A percentile compares a stretch with the other conserved stretches of the same genome.
Conservation (phyloP, 2,888 invertebrate genomes). For the Plusia festucae region DNA sequence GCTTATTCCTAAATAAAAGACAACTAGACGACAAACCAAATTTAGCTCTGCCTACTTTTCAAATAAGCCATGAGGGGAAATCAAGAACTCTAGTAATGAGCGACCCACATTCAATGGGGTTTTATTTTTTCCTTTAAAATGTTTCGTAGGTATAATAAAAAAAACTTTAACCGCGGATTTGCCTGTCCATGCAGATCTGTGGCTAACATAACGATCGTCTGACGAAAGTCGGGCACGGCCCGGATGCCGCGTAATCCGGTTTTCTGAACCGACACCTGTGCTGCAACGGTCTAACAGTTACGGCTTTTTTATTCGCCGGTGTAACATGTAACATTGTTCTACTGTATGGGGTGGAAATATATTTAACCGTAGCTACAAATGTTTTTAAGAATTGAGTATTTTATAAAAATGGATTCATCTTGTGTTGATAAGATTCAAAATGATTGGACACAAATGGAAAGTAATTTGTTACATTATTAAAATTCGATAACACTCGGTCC, state of each 20-base stretch:
- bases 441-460: background rate
- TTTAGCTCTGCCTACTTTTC: no score
- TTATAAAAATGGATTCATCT: no score
- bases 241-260: background rate
- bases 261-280: background rate
- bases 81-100: no score
- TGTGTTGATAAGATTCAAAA: no score
- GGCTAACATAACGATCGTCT: background rate
- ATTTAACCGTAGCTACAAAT: no score
- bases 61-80: no score
- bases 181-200: background rate
- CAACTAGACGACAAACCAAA: no score
- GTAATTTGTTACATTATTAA: background rate
- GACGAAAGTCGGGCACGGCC: background rate
- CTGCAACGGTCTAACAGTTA: background rate
- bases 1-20: no score
- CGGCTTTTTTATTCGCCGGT: background rate
- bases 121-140: no score
- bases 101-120: no score
- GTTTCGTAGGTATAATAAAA: no score
- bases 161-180: background rate
- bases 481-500: slow-evolving; percentile 4
- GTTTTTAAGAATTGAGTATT: no score
- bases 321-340: background rate
- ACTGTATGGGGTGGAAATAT: background rate